These are phyloP conservation scores for Hydropsyche tenuis DNA, from an alignment of 1,140 invertebrate genomes.

Conservation along the genomic window DNA sequence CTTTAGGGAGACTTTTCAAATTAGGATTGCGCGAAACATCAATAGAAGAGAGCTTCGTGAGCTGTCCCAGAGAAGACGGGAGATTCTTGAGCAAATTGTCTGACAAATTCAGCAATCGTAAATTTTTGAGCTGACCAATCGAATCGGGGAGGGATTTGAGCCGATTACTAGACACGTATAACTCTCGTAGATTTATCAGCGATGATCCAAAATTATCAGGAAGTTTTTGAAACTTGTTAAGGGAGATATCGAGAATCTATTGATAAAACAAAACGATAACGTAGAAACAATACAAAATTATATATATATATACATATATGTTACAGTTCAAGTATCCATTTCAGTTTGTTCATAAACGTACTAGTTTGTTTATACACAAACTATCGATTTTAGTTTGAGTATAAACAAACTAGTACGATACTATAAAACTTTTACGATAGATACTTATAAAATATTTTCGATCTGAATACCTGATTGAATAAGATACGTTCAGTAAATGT, in stretches of 20 bases:
- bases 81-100: conserved; percentile 73
- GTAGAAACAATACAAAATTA: no score
- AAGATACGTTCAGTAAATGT: no score
- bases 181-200: conserved; percentile 70
- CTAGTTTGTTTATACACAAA: no score
- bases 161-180: conserved; percentile 71
- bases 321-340: no score
- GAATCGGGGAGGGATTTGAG: conserved; percentile 71
- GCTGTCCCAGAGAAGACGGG: conserved; percentile 68
- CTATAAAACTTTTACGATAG: no score
- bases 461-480: no score
- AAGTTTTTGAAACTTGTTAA: conserved; percentile 71
- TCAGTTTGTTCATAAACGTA: no score
- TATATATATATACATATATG: no score
- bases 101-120: conserved; percentile 73
- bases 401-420: no score
- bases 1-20: conserved; percentile 67
- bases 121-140: conserved; percentile 67
- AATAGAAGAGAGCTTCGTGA: conserved; percentile 66
- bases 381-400: no score
- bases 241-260: conserved; percentile 70
- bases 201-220: conserved; percentile 66
- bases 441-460: no score
- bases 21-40: conserved; percentile 66
- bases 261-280: no score